Evolutionary conservation across 2,888 invertebrate species (phyloP).

Genomic region (Epinotia nisella): DNA sequence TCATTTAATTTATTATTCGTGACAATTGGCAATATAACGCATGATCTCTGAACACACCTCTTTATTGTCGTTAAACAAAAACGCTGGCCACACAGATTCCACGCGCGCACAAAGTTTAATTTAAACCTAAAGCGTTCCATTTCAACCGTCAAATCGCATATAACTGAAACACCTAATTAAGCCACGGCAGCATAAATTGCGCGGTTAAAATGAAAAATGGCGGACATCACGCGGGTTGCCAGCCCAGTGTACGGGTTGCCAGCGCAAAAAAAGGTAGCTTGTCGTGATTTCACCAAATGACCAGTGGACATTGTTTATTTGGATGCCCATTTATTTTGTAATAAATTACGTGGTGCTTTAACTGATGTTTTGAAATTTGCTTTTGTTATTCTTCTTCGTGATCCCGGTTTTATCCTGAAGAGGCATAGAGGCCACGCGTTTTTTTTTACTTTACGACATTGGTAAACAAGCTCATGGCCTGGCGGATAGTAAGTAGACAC

Average conservation of each 20-base stretch:
- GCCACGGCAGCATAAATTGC: slow-evolving; percentile 42
- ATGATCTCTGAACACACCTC: too few relatives aligned
- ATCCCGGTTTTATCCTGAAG: too few relatives aligned
- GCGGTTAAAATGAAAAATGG: slow-evolving; percentile 47
- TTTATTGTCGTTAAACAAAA: slow-evolving; percentile 19
- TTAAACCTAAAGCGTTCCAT: slow-evolving; percentile 23
- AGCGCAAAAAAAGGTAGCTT: slow-evolving; percentile 45
- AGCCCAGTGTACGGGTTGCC: slow-evolving; percentile 38
- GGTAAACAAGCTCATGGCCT: too few relatives aligned
- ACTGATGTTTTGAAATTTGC: neutral
- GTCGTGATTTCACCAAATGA: slow-evolving; percentile 47
- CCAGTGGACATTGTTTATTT: slow-evolving; percentile 44
- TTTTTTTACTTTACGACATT: too few relatives aligned
- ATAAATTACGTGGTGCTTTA: slow-evolving; percentile 34
- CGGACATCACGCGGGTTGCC: slow-evolving; percentile 39
- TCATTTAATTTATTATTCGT: too few relatives aligned
- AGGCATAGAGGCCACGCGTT: too few relatives aligned
- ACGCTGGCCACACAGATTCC: slow-evolving; percentile 1
- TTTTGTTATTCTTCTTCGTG: neutral
- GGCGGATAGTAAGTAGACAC: too few relatives aligned
- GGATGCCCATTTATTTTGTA: slow-evolving; percentile 35
- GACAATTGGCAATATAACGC: too few relatives aligned
- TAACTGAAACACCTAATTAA: slow-evolving; percentile 47
- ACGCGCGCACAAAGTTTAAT: slow-evolving; percentile 12
- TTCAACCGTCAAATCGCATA: slow-evolving; percentile 26